These are phyloP conservation scores for Ophioninae sp. DNA, from an alignment of 2,888 invertebrate genomes.

Conservation along the genomic window DNA sequence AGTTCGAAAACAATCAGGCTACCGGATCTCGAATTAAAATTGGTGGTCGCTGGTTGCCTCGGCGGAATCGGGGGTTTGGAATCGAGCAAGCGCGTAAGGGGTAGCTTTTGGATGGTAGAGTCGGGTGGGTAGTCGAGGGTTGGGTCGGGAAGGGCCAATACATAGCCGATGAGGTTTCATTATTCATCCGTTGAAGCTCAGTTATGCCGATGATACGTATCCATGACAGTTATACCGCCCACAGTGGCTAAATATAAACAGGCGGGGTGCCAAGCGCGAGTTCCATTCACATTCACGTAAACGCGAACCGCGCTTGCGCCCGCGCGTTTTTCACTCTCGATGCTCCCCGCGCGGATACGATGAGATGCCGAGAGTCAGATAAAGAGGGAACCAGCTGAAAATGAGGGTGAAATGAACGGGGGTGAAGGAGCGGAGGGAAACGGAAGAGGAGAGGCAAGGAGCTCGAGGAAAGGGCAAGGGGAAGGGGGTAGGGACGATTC, in stretches of 20 bases:
- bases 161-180: conserved; percentile 74
- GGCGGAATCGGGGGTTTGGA: not conserved
- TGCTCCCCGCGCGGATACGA: conserved; percentile 29
- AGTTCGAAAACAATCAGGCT: not conserved
- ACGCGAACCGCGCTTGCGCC: conserved; percentile 62
- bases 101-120: not conserved
- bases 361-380: conserved; percentile 36
- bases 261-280: conserved; percentile 80
- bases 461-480: not conserved
- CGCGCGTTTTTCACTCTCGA: conserved; percentile 37
- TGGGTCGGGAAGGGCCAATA: conserved; percentile 29
- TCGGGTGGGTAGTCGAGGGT: conserved; percentile 2
- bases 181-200: conserved; percentile 79
- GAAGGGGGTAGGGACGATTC: conserved; percentile 12
- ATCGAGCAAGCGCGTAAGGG: not conserved
- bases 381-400: conserved; percentile 26
- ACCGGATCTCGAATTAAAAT: not conserved
- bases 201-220: conserved; percentile 81
- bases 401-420: conserved; percentile 25
- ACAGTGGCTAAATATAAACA: conserved; percentile 81
- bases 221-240: conserved; percentile 81
- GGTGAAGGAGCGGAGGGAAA: not conserved
- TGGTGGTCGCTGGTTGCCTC: not conserved
- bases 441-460: conserved; percentile 2
- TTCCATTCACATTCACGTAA: conserved; percentile 79